These are phyloP conservation scores for Drosophila picticornis DNA, from an alignment of 2,888 invertebrate species.

Conservation along the genomic window DNA sequence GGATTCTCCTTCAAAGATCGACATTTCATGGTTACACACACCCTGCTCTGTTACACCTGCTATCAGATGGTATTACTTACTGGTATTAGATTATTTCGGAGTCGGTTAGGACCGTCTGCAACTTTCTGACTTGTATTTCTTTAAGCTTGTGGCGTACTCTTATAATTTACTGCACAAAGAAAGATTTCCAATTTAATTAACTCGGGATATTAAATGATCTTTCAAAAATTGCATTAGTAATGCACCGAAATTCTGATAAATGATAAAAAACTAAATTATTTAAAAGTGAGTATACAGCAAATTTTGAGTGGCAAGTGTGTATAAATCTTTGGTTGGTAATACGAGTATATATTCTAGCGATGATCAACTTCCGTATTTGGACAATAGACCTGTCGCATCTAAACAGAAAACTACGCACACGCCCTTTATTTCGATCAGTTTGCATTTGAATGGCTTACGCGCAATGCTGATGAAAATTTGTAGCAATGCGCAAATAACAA, in stretches of 20 bases:
- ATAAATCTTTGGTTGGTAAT: not conserved
- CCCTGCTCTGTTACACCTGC: not conserved
- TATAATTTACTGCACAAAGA: not conserved
- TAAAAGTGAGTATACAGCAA: not conserved
- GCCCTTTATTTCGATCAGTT: slow-evolving; percentile 11
- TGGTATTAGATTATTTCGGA: not conserved
- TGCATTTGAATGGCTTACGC: slow-evolving; percentile 4
- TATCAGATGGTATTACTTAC: not conserved
- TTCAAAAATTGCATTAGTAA: not conserved
- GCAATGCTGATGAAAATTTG: slow-evolving; percentile 24
- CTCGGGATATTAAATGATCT: not conserved
- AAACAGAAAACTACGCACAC: not conserved
- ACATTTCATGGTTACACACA: not conserved
- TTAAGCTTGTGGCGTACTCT: not conserved
- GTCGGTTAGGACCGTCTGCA: not conserved
- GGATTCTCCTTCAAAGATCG: not conserved
- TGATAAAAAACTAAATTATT: not conserved
- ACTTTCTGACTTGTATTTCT: not conserved
- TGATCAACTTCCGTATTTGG: slow-evolving; percentile 4
- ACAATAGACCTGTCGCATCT: not conserved
- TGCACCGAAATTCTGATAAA: not conserved
- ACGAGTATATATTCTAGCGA: slow-evolving; percentile 9
- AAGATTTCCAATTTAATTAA: not conserved
- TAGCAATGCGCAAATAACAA: slow-evolving; percentile 44
- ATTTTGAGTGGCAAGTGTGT: not conserved